Base-by-base conservation (phyloP, 2,797 vertebrate genomes). In the Agapornis canus region DNA sequence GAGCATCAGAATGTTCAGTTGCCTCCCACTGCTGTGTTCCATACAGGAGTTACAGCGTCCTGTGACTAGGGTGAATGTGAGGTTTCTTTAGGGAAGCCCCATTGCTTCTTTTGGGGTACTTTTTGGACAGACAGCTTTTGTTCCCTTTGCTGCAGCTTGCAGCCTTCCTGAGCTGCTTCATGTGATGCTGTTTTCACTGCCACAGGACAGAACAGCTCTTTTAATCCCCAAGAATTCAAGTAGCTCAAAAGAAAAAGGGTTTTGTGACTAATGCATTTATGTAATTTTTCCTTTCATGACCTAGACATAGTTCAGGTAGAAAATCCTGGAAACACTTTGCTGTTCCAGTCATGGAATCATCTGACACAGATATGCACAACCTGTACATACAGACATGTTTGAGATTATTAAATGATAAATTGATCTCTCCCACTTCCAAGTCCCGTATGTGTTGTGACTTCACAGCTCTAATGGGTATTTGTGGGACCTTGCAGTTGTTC, bases 41-140 rank as follows among this genome's bases (percentile, higher is more conserved):
- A 1, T 26, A 18, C 6, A 52, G 37, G 45, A 76, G 37, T 35
- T 35, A 14, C n/a, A 59, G 35, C 1, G 0, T 31, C 43, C 3
- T 56, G 43, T 45, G 16, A 3, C 40, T 57, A 22, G 48, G 13
- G 10, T 26, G 29, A 37, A 8, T 6, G 13, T 21, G 42, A 29
- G 51, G 14, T 35, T 56, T 48, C 45, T 69, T 21, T 23, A 52
- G 72, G 77, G 35, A 79, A 16, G 7, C 8, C 5, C 35, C 3
- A 0, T 11, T 70, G 45, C 39, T 64, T 51, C 9, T 47, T 70
- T 27, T 14, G 48, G 31, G 10, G 17, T 39, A 4, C 29, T 68
- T 48, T 64, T 21, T 27, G 26, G 40, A 39, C 66, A 17, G 48
- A 12, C 19, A 8, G 37, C 12, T 40, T 37, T 7, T 60, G 52